Evolutionary conservation across 64 coral and sea anemone genomes (phyloP), one percentile per base, ranked within the genome.

Genomic region (Platygyra sinensis): DNA sequence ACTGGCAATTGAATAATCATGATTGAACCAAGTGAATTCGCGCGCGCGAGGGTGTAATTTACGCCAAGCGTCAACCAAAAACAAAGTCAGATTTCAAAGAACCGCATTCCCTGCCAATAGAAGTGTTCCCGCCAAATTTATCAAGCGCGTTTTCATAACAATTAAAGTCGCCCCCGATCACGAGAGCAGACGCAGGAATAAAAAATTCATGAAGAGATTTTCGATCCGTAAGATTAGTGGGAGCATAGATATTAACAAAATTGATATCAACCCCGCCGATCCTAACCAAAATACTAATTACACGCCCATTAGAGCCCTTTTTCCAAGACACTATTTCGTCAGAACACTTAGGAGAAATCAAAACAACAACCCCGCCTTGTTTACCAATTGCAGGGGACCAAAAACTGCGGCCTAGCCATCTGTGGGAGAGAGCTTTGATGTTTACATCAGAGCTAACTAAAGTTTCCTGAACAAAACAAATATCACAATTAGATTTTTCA

Each of bases 141-240:
- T 86, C 92, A 18, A 65, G 11, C 22, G 12, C 62, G 33, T 12
- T 24, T 2, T 72, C 32, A 50, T 73, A 59, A 59, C 81, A 94
- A 86, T 94, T 90, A 78, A 94, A 94, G 50, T 79, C 73, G 1
- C 74, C 87, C 18, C 67, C 62, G 33, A 79, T 60, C 1, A 76
- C 50, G 15, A 76, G n/a, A n/a, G 52, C 52, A 6, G 62, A 32
- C 12, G 13, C 1, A 1, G 89, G 69, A 62, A 72, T 39, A 0
- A 72, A 32, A 57, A 46, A 79, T 30, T 75, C 29, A 27, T 78
- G 62, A 24, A 92, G 10, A 39, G 79, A 8, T 39, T 86, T 85
- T 1, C 80, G 22, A 6, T 85, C 60, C 10, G 51, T 14, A 39
- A 39, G 38, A 39, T 39, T 39, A 5, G 38, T 39, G 38, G 38